Evolutionary conservation across 1,140 invertebrate species (phyloP), one percentile per base, ranked within the genome.

Genomic region (Myzus persicae): DNA sequence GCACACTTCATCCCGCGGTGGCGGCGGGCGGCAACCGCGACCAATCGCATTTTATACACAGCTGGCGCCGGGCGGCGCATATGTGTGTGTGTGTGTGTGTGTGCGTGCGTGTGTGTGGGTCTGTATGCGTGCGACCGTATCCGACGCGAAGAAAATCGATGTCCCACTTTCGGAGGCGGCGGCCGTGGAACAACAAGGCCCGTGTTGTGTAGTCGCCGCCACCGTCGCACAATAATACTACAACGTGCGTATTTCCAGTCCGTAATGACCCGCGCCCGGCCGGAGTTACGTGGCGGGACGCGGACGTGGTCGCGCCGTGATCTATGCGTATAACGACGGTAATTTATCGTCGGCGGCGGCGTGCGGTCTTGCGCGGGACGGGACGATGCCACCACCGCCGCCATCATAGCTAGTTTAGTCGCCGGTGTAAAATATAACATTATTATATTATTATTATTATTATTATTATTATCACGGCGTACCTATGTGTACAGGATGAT

Each of bases 81-180:
- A 76, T 51, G 48, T 51, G 48, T 22, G 48, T 51, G 48, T 24
- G 20, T 5, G 48, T 24, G 14, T 20, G 46, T 20, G 46, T 48
- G 11, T 18, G 31, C 11, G 85, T 38, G 22, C 8, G 89, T 20
- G 54, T 38, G 54, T 38, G 20, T 20, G 46, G 14, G 46, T 48
- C 2, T 1, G 46, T 48, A 18, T 48, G 46, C 46, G 46, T 48
- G 31, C 31, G 59, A 67, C 31, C 59, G 59, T 67, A n/a, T 51
- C 46, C 9, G 67, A 81, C 46, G 91, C 44, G 91, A 84, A 84
- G 91, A 93, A 93, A 93, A 93, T 93, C 91, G 91, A 93, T 93
- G 91, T 93, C 91, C 91, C 91, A 93, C 76, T 93, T 93, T 93
- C 38, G 89, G 89, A 42, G 51, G 59, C 90, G 67, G 46, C 46